A percentile compares a stretch with the other conserved stretches of the same genome.
These are phyloP conservation scores for Pipistrellus kuhlii DNA, from an alignment of 2,797 vertebrate species.

Conservation along the genomic window DNA sequence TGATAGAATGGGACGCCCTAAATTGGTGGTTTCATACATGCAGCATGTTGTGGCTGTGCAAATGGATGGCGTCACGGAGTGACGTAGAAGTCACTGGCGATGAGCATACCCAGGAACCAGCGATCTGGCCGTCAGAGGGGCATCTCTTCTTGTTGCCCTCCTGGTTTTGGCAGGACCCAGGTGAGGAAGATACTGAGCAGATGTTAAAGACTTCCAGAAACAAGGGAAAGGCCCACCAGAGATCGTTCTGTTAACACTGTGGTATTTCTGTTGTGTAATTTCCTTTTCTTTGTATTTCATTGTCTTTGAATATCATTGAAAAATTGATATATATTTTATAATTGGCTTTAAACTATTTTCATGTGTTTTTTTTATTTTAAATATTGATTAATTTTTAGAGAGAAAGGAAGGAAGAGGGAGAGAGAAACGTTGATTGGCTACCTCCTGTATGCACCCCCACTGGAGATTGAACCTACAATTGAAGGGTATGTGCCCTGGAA, in stretches of 20 bases:
- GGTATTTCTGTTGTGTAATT: constrained; percentile 22
- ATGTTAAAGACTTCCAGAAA: neutral
- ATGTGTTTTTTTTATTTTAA: neutral
- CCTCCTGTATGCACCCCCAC: neutral
- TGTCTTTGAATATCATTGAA: constrained; percentile 1
- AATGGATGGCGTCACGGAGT: neutral
- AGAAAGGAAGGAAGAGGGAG: neutral
- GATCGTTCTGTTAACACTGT: neutral
- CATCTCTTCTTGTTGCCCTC: neutral
- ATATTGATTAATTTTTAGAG: neutral
- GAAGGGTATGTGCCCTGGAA: neutral
- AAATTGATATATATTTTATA: neutral
- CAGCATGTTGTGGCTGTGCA: neutral
- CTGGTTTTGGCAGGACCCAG: neutral
- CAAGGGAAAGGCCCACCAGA: neutral
- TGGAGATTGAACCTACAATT: neutral
- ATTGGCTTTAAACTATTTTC: constrained; percentile 6
- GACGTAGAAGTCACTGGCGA: neutral
- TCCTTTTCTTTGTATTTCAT: neutral
- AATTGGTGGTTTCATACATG: neutral
- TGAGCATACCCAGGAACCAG: neutral
- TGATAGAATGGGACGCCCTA: too few relatives aligned
- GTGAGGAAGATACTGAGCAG: neutral
- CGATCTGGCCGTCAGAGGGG: neutral
- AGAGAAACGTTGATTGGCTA: neutral